A percentile compares a stretch with the other conserved stretches of the same genome.
Conservation (phyloP, 64 coral and sea anemone genomes). For the Montipora efflorescens region DNA sequence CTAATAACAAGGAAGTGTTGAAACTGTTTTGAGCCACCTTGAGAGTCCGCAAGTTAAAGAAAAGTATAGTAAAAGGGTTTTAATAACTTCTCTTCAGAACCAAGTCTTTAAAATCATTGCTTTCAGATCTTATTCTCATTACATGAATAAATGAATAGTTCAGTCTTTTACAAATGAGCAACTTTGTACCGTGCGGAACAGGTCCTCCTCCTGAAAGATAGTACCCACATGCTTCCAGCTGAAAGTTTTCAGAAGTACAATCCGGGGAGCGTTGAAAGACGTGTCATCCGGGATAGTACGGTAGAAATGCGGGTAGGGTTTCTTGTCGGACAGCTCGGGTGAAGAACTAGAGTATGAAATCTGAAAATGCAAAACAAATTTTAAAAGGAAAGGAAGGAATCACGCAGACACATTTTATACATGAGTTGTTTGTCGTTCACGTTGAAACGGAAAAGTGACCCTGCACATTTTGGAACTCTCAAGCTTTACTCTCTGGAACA, state of each 20-base stretch:
- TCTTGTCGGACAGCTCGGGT: slow-evolving; percentile 76
- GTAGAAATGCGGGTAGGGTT: slow-evolving; percentile 81
- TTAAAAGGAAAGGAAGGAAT: background rate
- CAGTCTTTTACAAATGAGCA: background rate
- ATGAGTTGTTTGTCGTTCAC: too few species aligned
- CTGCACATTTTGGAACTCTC: too few species aligned
- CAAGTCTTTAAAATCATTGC: too few species aligned
- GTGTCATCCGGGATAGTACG: slow-evolving; percentile 89
- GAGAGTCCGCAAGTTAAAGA: too few species aligned
- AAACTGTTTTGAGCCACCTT: too few species aligned
- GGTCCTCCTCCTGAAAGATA: slow-evolving; percentile 80
- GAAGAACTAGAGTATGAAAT: slow-evolving; percentile 89
- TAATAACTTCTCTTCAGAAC: too few species aligned
- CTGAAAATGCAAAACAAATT: background rate
- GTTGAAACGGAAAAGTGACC: too few species aligned
- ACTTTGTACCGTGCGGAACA: slow-evolving; percentile 75
- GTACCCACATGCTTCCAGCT: slow-evolving; percentile 84
- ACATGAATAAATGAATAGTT: too few species aligned
- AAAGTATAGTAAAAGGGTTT: too few species aligned
- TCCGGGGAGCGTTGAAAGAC: slow-evolving; percentile 79
- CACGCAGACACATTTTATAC: background rate
- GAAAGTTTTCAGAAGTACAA: slow-evolving; percentile 76
- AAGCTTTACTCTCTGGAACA: too few species aligned
- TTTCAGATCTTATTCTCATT: too few species aligned
- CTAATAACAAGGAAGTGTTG: too few species aligned